Evolutionary conservation across 2,888 invertebrate species (phyloP).

Genomic region (Dyspetes luteomarginatus): DNA sequence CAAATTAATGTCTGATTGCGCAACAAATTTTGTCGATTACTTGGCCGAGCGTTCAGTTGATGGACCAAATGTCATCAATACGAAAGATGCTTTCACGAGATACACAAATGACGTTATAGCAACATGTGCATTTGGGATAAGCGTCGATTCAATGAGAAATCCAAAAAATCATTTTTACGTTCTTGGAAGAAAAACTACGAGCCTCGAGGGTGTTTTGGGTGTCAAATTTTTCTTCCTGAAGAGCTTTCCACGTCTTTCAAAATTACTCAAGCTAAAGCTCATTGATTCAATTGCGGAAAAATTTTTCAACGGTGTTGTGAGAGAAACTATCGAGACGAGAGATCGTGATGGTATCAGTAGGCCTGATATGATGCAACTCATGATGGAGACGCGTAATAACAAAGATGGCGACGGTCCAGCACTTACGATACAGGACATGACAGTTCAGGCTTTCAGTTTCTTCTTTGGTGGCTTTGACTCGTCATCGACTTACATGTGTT

Average conservation of each 20-base stretch:
- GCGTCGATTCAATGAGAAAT: constrained; percentile 56
- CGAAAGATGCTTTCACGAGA: constrained; percentile 68
- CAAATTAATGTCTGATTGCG: constrained; percentile 82
- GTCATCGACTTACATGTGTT: constrained; percentile 73
- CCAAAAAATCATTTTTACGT: constrained; percentile 75
- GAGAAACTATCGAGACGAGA: constrained; percentile 65
- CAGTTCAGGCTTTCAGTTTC: constrained; percentile 83
- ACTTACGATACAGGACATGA: constrained; percentile 79
- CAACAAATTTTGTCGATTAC: constrained; percentile 70
- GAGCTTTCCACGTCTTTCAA: constrained; percentile 63
- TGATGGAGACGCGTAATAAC: constrained; percentile 82
- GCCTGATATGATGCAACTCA: constrained; percentile 85
- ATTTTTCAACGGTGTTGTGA: constrained; percentile 69
- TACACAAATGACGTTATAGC: not conserved
- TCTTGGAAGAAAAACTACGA: constrained; percentile 63
- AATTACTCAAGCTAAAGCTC: constrained; percentile 56
- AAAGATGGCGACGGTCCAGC: constrained; percentile 50
- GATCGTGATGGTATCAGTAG: constrained; percentile 76
- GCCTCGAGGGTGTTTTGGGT: constrained; percentile 12
- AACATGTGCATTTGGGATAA: not conserved
- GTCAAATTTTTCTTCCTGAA: constrained; percentile 60
- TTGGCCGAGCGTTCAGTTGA: constrained; percentile 56
- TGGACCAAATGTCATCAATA: constrained; percentile 64
- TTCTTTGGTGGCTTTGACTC: constrained; percentile 79
- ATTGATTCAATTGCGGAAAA: constrained; percentile 40